A percentile compares a stretch with the other conserved stretches of the same genome.
Conservation (phyloP, 1,140 invertebrate species). For the Macrosteles quadrilineatus region DNA sequence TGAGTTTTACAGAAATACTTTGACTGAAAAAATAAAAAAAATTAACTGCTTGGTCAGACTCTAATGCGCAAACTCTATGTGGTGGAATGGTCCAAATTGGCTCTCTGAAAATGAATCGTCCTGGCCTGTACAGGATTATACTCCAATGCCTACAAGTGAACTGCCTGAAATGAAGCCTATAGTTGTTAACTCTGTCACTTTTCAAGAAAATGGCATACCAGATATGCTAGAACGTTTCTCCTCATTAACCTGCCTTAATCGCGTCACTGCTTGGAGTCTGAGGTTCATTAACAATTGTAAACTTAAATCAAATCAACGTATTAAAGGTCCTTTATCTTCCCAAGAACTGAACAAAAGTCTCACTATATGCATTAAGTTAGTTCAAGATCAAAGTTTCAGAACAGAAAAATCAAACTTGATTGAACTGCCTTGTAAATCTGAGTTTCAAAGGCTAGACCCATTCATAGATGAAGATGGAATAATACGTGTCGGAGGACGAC, state of each 20-base stretch:
- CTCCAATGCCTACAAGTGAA: too few species aligned
- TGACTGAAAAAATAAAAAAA: neutral
- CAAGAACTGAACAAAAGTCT: neutral
- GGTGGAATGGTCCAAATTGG: too few species aligned
- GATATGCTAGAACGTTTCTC: neutral
- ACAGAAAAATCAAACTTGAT: neutral
- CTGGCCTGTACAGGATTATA: too few species aligned
- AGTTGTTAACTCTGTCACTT: neutral
- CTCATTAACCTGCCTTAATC: neutral
- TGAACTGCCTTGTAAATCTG: neutral
- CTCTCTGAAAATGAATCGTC: too few species aligned
- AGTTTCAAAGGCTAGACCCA: neutral
- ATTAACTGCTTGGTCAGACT: slow-evolving; percentile 12
- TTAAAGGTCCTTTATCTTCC: neutral
- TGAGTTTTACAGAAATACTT: neutral
- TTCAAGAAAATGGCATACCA: neutral
- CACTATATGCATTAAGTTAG: neutral
- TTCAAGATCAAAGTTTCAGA: neutral
- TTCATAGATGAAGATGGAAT: slow-evolving; percentile 15
- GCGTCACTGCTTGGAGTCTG: neutral
- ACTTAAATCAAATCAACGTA: neutral
- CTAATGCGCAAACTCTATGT: slow-evolving; percentile 11
- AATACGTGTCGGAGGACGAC: slow-evolving; percentile 1
- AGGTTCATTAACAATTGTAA: neutral
- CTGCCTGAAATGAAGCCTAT: too few species aligned